Base-by-base conservation (phyloP, 1,140 invertebrate genomes). In the Camponotus vicinus region DNA sequence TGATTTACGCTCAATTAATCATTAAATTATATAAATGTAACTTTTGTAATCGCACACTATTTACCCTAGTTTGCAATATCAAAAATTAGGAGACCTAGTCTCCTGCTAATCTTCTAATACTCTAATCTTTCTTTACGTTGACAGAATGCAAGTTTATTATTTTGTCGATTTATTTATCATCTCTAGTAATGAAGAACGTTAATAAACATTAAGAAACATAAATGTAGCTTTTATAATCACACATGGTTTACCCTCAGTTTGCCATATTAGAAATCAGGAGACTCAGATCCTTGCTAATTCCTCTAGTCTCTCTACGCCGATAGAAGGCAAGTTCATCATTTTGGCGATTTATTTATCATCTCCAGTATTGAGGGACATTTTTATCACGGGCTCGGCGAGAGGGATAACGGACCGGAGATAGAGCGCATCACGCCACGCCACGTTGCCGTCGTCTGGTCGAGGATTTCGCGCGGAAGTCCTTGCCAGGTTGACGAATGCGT, bases 401-500 rank as follows among this genome's bases (percentile, higher is more conserved):
- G 49, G 78, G 76, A 82, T 89, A 89, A 63, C 63, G 70, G 55
- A n/a, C 69, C 49, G 66, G 52, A 45, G 42, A 45, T 45, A 18
- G 32, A n/a, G 64, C 40, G 32, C 9, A 18, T 37, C 63, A 64
- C 59, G 61, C 18, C 63, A 52, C 42, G 59, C 27, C 75, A 21
- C 52, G 21, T 27, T 1, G 27, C 27, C 27, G 27, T 15, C 52
- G 61, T 87, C 86, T 88, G 86, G 88, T 83, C 87, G 88, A 85
- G 86, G 86, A 89, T 88, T 88, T 88, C 71, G 86, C 77, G 57
- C 73, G 85, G 88, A 89, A 87, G 89, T 92, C 85, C 80, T 66
- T 40, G 59, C 77, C 76, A 90, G 90, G 88, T 89, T 92, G 92
- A 93, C 89, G 91, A 90, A 93, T 93, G 89, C 90, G 90, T 91